Evolutionary conservation across 2,888 invertebrate species (phyloP).

Genomic region (Polydrusus pterygomalis): DNA sequence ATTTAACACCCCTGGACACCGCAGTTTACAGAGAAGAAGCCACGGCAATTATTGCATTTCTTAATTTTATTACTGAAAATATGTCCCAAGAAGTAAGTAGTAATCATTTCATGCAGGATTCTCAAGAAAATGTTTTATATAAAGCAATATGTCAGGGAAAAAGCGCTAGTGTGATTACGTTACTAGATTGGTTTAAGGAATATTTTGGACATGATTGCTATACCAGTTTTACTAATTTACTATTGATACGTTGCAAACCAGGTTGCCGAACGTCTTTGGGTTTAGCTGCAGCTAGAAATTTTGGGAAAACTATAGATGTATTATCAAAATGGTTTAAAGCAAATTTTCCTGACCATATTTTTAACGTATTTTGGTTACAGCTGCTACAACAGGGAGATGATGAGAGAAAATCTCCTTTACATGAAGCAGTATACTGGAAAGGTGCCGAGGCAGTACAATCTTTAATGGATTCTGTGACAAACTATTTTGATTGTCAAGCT

Average conservation of each 20-base stretch:
- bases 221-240: background rate
- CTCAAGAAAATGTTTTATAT: slow-evolving; percentile 2
- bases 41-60: background rate
- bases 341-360: background rate
- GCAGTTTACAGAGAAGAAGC: background rate
- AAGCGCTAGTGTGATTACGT: background rate
- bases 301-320: background rate
- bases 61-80: slow-evolving; percentile 12
- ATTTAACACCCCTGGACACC: slow-evolving; percentile 5
- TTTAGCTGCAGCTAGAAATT: slow-evolving; percentile 2
- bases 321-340: background rate
- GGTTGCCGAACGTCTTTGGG: background rate
- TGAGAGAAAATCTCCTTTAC: slow-evolving; percentile 13
- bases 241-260: background rate
- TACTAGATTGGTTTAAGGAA: slow-evolving; percentile 2
- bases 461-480: slow-evolving; percentile 2
- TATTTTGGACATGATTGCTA: background rate
- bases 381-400: background rate
- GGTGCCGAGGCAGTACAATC: background rate
- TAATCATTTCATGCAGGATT: background rate
- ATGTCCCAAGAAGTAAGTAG: background rate
- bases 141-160: slow-evolving; percentile 18
- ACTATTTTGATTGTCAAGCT: background rate
- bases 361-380: background rate
- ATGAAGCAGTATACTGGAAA: slow-evolving; percentile 9